These are phyloP conservation scores for Brachyptera risi DNA, from an alignment of 2,888 invertebrate species.

Conservation along the genomic window DNA sequence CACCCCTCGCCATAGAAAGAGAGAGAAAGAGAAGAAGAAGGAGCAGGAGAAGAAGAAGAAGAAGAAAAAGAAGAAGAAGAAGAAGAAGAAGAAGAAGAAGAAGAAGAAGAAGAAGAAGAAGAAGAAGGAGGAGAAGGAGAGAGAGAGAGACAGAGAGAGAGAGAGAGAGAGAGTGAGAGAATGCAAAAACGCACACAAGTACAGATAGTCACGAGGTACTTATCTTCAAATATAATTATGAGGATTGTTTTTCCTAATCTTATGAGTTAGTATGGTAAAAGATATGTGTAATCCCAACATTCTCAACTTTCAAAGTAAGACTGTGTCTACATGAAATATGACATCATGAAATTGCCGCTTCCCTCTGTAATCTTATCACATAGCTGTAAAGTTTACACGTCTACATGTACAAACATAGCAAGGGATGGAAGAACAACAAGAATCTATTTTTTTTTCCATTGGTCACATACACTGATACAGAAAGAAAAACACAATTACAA, in stretches of 20 bases:
- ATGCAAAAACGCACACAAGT: conserved; percentile 5
- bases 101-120: neutral
- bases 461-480: too few species aligned
- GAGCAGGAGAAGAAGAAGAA: neutral
- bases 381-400: too few species aligned
- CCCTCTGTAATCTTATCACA: too few species aligned
- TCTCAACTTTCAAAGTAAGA: too few species aligned
- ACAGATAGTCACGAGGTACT: neutral
- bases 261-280: neutral
- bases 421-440: too few species aligned
- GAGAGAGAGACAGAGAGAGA: conserved; percentile 11
- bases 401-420: too few species aligned
- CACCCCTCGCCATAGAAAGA: neutral
- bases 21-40: neutral
- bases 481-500: too few species aligned
- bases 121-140: neutral
- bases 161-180: conserved; percentile 18
- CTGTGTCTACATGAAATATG: too few species aligned
- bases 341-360: too few species aligned
- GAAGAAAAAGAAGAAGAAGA: neutral
- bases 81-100: neutral
- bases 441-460: too few species aligned
- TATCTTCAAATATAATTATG: too few species aligned
- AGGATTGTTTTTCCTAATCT: neutral
- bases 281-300: neutral